Evolutionary conservation across 2,113 vertebrate species (phyloP), one percentile per base, ranked within the genome.

Genomic region (Oryzias celebensis): DNA sequence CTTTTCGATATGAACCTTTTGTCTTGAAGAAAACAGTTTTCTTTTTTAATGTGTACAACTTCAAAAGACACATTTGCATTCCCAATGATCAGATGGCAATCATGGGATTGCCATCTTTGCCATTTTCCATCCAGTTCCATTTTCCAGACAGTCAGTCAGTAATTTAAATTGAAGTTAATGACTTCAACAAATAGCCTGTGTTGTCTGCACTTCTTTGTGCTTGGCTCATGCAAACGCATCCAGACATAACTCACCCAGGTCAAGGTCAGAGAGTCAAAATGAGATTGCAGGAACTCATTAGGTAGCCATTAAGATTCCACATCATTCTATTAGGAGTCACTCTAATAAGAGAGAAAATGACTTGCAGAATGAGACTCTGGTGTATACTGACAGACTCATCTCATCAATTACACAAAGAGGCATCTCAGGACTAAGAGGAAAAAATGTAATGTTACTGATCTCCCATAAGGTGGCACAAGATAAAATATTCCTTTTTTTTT

Each of bases 281-380:
- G 28, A 70, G 65, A 75, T 69, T 76, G 62, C 59, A 24, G 71
- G 62, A 67, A 52, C 56, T 85, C 78, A 77, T 85, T 82, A 82
- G 49, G 52, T 1, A 18, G 72, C 24, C 53, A 67, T 66, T 72
- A 71, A 75, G 51, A 60, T 75, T 58, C 57, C 46, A 49, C 54
- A 66, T 80, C 57, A 66, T 81, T 82, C 61, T 60, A 57, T 78
- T 58, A 81, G 17, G 22, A 82, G 41, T 68, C 75, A 59, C 56
- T 75, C n/a, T 59, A 76, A 84, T 86, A 66, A 72, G 69, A 47
- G 73, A 55, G 44, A 43, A 23, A 56, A 57, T 3, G 59, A 64
- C 54, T 69, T 5, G 0, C 58, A 26, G 45, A 31, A 41, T 24
- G 77, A 73, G 69, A 69, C 61, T 36, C 28, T 16, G 28, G n/a